Percentiles rank a stretch among this genome's conserved stretches.
Evolutionary conservation across 2,797 vertebrate species (phyloP).

Genomic region (Anguilla obscura): DNA sequence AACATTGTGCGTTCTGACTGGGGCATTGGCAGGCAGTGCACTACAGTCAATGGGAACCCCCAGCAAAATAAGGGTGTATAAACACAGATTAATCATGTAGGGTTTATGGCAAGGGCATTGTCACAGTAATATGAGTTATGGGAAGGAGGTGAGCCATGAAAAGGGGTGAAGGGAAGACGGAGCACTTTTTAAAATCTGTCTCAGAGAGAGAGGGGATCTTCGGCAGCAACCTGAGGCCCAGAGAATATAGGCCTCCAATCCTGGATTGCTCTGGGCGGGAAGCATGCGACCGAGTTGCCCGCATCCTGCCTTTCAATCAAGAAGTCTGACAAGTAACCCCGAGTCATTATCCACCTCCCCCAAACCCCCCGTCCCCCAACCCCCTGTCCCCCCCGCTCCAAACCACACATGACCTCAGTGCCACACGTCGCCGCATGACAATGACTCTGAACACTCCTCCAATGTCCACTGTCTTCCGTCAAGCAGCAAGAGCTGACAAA

Average conservation of each 20-base stretch:
- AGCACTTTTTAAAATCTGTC: neutral
- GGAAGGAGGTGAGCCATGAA: neutral
- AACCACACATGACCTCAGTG: neutral
- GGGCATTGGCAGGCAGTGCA: neutral
- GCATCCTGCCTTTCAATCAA: neutral
- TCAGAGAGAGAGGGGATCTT: neutral
- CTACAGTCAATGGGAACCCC: neutral
- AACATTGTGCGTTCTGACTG: neutral
- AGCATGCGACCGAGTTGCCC: neutral
- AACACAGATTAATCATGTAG: constrained; percentile 4
- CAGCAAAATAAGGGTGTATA: neutral
- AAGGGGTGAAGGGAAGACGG: neutral
- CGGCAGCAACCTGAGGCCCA: neutral
- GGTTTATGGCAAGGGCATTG: constrained; percentile 20
- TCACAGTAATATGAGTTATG: constrained; percentile 12
- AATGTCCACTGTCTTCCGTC: neutral
- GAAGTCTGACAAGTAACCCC: neutral
- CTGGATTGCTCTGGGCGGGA: neutral
- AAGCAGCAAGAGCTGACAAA: neutral
- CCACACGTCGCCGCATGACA: neutral
- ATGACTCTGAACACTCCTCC: neutral
- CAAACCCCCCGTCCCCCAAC: neutral
- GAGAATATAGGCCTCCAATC: neutral
- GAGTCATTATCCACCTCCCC: neutral
- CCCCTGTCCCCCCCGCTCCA: neutral